Conservation (phyloP, 2,888 invertebrate genomes). For the Mesoligia furuncula region DNA sequence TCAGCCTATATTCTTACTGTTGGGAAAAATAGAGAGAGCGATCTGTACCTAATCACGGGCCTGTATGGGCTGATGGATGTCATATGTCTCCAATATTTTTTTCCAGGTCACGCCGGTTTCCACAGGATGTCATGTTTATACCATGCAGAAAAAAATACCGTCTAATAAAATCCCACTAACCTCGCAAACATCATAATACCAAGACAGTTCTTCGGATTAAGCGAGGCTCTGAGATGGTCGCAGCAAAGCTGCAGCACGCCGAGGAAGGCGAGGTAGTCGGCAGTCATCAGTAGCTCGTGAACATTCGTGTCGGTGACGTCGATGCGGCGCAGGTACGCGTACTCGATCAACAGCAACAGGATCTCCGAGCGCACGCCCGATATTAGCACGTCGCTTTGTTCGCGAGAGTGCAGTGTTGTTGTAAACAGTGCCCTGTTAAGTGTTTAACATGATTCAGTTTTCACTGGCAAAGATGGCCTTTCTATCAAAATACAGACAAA, state of each 20-base stretch:
- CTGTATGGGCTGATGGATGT: neutral
- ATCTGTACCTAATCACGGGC: too few relatives aligned
- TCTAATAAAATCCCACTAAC: slow-evolving; percentile 74
- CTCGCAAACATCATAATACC: slow-evolving; percentile 96
- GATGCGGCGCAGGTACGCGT: slow-evolving; percentile 95
- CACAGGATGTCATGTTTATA: neutral
- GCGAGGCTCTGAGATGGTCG: slow-evolving; percentile 92
- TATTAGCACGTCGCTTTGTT: slow-evolving; percentile 93
- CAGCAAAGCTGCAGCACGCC: slow-evolving; percentile 96
- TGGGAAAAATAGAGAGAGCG: neutral
- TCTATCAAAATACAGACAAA: neutral
- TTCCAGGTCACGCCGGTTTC: neutral
- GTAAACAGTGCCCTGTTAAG: slow-evolving; percentile 94
- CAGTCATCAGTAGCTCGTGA: slow-evolving; percentile 94
- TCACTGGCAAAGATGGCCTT: too few relatives aligned
- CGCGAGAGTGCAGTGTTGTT: slow-evolving; percentile 93
- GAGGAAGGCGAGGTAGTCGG: slow-evolving; percentile 96
- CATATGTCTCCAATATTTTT: neutral
- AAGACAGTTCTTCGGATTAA: slow-evolving; percentile 95
- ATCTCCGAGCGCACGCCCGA: slow-evolving; percentile 94
- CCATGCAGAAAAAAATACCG: neutral
- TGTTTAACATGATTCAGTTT: slow-evolving; percentile 9
- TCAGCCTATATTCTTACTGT: neutral
- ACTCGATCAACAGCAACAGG: slow-evolving; percentile 95
- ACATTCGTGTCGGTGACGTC: slow-evolving; percentile 95